Conservation (phyloP, 1,140 invertebrate genomes). For the Stegodyphus dumicola region DNA sequence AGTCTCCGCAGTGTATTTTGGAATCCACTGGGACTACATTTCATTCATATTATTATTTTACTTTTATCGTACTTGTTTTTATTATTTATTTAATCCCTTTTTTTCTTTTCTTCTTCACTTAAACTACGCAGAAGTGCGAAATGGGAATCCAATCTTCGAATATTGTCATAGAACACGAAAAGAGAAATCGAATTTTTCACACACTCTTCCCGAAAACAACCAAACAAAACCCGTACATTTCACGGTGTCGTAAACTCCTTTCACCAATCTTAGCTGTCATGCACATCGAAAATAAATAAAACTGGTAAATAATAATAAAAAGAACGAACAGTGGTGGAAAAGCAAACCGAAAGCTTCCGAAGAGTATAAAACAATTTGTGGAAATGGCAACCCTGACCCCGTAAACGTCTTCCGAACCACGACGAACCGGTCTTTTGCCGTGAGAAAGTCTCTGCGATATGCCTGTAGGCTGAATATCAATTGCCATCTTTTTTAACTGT, state of each 20-base stretch:
- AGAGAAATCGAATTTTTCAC: background rate
- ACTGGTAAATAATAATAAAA: background rate
- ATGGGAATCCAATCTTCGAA: background rate
- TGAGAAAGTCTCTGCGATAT: constrained; percentile 23
- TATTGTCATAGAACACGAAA: background rate
- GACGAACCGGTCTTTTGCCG: constrained; percentile 39
- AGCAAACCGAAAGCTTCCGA: too few relatives aligned
- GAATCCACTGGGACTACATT: too few relatives aligned
- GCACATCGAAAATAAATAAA: background rate
- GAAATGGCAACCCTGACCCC: constrained; percentile 45
- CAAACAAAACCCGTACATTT: constrained; percentile 23
- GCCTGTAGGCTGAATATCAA: constrained; percentile 31
- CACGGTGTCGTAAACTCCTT: constrained; percentile 18
- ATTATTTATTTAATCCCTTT: too few relatives aligned
- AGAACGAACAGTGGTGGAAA: background rate
- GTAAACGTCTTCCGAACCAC: background rate
- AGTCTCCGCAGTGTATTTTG: too few relatives aligned
- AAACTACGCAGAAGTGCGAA: background rate
- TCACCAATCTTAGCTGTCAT: background rate
- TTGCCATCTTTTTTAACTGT: constrained; percentile 24
- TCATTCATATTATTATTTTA: too few relatives aligned
- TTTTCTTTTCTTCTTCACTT: too few relatives aligned
- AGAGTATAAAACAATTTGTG: constrained; percentile 25
- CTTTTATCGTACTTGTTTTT: too few relatives aligned
- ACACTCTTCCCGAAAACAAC: background rate